Evolutionary conservation across 2,888 invertebrate genomes (phyloP), one percentile per base, ranked within the genome.

Genomic region (Gastracanthus pulcherrimus): DNA sequence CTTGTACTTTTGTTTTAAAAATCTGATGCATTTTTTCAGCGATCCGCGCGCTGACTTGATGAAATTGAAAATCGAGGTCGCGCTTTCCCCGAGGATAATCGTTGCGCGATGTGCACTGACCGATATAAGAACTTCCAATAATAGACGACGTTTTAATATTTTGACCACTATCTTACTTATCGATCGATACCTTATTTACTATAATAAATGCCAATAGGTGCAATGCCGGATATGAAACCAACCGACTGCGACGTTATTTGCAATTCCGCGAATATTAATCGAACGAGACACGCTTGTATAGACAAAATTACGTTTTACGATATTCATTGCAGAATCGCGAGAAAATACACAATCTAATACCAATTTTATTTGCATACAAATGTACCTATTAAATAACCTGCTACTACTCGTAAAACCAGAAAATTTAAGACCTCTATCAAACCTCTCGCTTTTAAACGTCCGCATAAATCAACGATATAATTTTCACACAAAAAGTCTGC

Each of bases 61-160:
- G 66, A 76, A 80, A 82, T 26, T 62, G 41, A 80, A 82, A 70
- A 82, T 77, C 67, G 76, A 80, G 80, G 77, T 77, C 77, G 58
- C 77, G 58, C 71, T 76, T 80, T 82, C 76, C 23, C 70, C 45
- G 45, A 66, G 72, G 48, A 70, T 74, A 69, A 78, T 69, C 69
- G 62, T 62, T 71, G 51, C 9, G 55, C 23, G 55, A 5, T 26
- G 26, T 13, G 16, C 60, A 29, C 23, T 62, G 60, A 48, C 58
- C 26, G 55, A 45, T 38, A 76, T 62, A 34, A 11, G 34, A 79
- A 48, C n/a, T 13, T 66, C 45, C 75, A 36, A 36, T 74, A 64
- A 64, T 23, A 26, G 55, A 55, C 7, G 16, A 41, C 41, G n/a
- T 26, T 69, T 69, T 72, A 69, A 45, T 58, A 75, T 64, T 77